phyloP scores from a whole-genome alignment of 2,797 vertebrate species.

The Pogonophryne albipinna region DNA sequence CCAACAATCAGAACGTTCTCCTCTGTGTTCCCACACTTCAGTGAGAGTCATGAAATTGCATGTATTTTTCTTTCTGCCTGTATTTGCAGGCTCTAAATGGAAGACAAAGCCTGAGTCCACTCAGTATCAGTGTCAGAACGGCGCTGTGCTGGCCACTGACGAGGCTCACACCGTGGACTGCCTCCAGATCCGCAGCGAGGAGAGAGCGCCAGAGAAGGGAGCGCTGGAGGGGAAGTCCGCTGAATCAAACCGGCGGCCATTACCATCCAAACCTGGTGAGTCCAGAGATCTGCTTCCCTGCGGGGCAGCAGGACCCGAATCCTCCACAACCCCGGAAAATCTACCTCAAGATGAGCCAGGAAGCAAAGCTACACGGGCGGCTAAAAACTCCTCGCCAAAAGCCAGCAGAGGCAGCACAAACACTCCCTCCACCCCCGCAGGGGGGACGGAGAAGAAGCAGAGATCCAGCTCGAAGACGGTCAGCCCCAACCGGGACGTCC shows the following conservation, averaged over 20 bases:
- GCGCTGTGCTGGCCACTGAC: conserved; percentile 65
- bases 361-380: conserved; percentile 68
- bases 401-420: conserved; percentile 71
- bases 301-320: conserved; percentile 59
- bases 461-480: conserved; percentile 79
- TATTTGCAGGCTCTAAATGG: conserved; percentile 82
- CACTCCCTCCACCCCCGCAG: conserved; percentile 70
- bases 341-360: conserved; percentile 86
- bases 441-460: conserved; percentile 84
- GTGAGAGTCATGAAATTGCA: too few relatives aligned
- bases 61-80: not conserved
- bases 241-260: conserved; percentile 66
- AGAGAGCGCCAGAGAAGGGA: conserved; percentile 72
- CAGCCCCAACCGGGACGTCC: conserved; percentile 75
- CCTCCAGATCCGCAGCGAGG: conserved; percentile 84
- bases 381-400: conserved; percentile 83
- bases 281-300: conserved; percentile 65
- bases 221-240: conserved; percentile 65
- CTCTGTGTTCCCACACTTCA: too few relatives aligned
- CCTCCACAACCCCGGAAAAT: conserved; percentile 64
- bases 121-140: conserved; percentile 85
- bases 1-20: not conserved
- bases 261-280: conserved; percentile 70
- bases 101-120: conserved; percentile 78
- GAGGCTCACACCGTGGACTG: conserved; percentile 82